phyloP scores from a whole-genome alignment of 1,140 invertebrate genomes.

The Papilio polyxenes region DNA sequence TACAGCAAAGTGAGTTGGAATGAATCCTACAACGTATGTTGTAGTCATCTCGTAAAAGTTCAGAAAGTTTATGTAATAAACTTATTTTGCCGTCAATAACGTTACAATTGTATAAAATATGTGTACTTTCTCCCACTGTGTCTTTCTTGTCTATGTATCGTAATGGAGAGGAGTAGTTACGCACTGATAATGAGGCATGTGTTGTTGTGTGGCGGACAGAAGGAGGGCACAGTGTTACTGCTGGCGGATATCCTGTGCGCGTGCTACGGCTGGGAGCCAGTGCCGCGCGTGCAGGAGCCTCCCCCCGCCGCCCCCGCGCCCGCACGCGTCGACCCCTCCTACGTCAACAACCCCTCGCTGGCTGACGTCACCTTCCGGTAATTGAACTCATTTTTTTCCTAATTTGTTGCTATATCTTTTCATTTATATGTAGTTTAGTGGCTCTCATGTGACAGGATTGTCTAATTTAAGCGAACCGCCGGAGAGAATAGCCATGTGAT shows the following conservation, averaged over 20 bases:
- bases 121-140: neutral
- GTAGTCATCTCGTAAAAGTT: too few relatives aligned
- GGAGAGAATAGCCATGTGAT: too few relatives aligned
- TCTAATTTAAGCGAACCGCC: too few relatives aligned
- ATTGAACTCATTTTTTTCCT: neutral
- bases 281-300: conserved; percentile 88
- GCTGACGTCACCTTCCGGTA: conserved; percentile 93
- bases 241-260: conserved; percentile 94
- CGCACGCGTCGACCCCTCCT: conserved; percentile 92
- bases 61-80: too few relatives aligned
- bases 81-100: too few relatives aligned
- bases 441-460: too few relatives aligned
- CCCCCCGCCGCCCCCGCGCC: conserved; percentile 83
- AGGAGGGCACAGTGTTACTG: conserved; percentile 92
- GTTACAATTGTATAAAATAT: too few relatives aligned
- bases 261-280: conserved; percentile 92
- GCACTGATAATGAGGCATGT: neutral
- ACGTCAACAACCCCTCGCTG: conserved; percentile 95
- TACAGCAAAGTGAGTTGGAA: conserved; percentile 89
- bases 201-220: conserved; percentile 77
- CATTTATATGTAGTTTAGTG: too few relatives aligned
- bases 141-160: too few relatives aligned
- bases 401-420: too few relatives aligned
- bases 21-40: too few relatives aligned
- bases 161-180: too few relatives aligned